Conservation (phyloP, 2,797 vertebrate genomes). For the Syndactyla subalaris region DNA sequence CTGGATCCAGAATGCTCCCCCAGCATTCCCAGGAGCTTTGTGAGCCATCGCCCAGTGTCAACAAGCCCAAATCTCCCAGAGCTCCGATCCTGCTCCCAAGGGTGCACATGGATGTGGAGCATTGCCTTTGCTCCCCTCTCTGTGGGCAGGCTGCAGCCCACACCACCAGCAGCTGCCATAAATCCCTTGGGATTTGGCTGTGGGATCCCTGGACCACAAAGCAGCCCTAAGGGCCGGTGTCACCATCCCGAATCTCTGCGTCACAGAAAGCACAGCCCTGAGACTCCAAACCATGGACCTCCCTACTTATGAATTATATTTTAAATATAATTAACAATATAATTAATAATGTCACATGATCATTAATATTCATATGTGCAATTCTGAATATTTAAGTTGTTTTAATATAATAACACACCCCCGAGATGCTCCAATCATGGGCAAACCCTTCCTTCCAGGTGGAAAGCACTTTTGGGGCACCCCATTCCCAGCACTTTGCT, state of each 20-base stretch:
- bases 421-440: not conserved
- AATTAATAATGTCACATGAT: not conserved
- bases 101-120: not conserved
- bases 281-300: not conserved
- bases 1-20: not conserved
- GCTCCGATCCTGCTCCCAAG: not conserved
- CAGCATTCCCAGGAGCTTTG: rapidly evolving
- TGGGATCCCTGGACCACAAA: not conserved
- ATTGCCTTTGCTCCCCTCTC: not conserved
- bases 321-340: not conserved
- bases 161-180: not conserved
- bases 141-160: not conserved
- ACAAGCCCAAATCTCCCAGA: not conserved
- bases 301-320: not conserved
- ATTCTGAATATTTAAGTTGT: not conserved
- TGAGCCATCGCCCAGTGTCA: not conserved
- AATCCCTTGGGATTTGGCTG: not conserved
- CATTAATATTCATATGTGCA: not conserved
- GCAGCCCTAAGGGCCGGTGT: not conserved
- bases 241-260: rapidly evolving
- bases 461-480: not conserved
- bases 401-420: not conserved
- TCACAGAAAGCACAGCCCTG: not conserved
- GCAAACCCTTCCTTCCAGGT: not conserved
- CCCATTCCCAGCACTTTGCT: rapidly evolving